Conservation (phyloP, 2,797 vertebrate genomes). For the Oreortyx pictus region DNA sequence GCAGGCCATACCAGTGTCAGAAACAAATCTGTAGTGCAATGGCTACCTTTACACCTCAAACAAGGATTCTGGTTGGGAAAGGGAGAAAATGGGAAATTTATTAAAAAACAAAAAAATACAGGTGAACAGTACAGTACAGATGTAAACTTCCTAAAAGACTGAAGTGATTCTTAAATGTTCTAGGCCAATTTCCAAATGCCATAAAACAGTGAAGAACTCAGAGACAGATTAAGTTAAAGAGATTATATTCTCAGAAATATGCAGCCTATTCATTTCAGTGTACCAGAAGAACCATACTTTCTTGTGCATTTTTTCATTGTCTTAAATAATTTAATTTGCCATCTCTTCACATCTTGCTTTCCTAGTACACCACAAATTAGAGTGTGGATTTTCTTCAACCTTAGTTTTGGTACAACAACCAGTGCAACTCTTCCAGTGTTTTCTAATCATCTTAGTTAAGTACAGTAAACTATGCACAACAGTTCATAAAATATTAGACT, state of each 20-base stretch:
- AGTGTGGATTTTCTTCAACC: background rate
- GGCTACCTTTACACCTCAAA: background rate
- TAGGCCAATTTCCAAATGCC: background rate
- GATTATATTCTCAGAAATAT: background rate
- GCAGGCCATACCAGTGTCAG: background rate
- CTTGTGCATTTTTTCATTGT: background rate
- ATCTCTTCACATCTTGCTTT: background rate
- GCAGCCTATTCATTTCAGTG: background rate
- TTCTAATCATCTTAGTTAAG: slow-evolving; percentile 4
- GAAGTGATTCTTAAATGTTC: background rate
- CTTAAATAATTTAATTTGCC: background rate
- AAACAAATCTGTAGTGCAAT: background rate
- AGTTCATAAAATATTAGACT: slow-evolving; percentile 12
- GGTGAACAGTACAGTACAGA: background rate
- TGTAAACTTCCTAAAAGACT: background rate
- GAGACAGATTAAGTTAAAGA: background rate
- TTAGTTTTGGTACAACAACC: background rate
- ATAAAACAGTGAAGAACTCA: background rate
- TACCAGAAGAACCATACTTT: background rate
- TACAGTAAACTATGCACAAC: background rate
- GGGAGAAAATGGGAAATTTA: background rate
- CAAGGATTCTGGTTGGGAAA: background rate
- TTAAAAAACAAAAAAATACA: background rate
- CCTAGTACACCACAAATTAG: background rate
- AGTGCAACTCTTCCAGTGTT: background rate